phyloP scores from a whole-genome alignment of 2,797 vertebrate genomes.

The Austrolebias charrua region DNA sequence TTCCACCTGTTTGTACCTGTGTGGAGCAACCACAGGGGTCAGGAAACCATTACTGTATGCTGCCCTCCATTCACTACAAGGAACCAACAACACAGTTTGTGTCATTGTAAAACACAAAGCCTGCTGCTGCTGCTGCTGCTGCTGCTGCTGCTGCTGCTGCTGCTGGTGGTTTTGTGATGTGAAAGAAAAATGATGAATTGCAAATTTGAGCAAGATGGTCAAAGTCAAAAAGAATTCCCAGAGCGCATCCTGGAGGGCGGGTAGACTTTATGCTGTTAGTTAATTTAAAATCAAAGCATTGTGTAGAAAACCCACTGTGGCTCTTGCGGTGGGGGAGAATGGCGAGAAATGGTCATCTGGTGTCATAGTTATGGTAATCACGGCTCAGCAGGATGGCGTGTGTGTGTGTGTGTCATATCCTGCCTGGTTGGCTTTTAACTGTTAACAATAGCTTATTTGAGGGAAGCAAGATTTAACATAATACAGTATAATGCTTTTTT shows the following conservation, averaged over 20 bases:
- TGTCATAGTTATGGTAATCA: slow-evolving; percentile 78
- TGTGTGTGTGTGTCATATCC: slow-evolving; percentile 19
- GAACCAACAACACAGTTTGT: slow-evolving; percentile 57
- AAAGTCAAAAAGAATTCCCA: slow-evolving; percentile 77
- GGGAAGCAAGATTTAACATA: slow-evolving; percentile 10
- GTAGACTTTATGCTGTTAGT: slow-evolving; percentile 59
- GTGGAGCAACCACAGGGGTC: slow-evolving; percentile 31
- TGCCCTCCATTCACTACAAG: slow-evolving; percentile 45
- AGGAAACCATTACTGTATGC: slow-evolving; percentile 42
- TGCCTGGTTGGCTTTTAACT: slow-evolving; percentile 39
- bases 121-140: slow-evolving; percentile 13
- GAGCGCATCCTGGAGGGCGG: slow-evolving; percentile 48
- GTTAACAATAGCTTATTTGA: slow-evolving; percentile 40
- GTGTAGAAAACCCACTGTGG: slow-evolving; percentile 62
- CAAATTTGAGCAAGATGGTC: slow-evolving; percentile 72
- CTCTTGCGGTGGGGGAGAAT: slow-evolving; percentile 48
- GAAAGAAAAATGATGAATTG: slow-evolving; percentile 75
- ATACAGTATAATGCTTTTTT: background rate
- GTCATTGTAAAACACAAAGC: slow-evolving; percentile 75
- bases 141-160: slow-evolving; percentile 13
- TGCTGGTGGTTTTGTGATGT: slow-evolving; percentile 57
- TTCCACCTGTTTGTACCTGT: slow-evolving; percentile 62
- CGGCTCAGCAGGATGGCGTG: slow-evolving; percentile 55
- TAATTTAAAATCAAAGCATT: slow-evolving; percentile 68
- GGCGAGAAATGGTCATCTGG: slow-evolving; percentile 70